These are phyloP conservation scores for Omphaloscelis lunosa DNA, from an alignment of 2,888 invertebrate species.

Conservation along the genomic window DNA sequence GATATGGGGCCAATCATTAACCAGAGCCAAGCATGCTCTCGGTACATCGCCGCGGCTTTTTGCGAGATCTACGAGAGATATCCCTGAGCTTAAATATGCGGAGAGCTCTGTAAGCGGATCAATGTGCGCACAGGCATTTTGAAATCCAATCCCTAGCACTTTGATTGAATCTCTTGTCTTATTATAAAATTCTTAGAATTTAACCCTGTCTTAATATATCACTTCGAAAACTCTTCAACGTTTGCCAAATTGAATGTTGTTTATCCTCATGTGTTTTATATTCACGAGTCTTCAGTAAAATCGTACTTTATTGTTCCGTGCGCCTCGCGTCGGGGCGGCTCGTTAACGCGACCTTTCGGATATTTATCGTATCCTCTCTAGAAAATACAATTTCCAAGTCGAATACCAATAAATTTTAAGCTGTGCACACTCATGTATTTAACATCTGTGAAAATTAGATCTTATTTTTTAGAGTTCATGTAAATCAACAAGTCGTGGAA, in stretches of 20 bases:
- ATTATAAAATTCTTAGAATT: conserved; percentile 68
- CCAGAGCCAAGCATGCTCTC: conserved; percentile 74
- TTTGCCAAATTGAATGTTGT: conserved; percentile 78
- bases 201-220: conserved; percentile 65
- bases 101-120: conserved; percentile 79
- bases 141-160: conserved; percentile 72
- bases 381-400: conserved; percentile 89
- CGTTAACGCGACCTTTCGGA: conserved; percentile 89
- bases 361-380: conserved; percentile 90
- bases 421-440: conserved; percentile 76
- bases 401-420: conserved; percentile 84
- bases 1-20: conserved; percentile 89
- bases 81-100: conserved; percentile 81
- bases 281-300: conserved; percentile 83
- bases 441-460: conserved; percentile 60
- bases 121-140: conserved; percentile 76
- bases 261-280: conserved; percentile 78
- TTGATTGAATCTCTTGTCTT: conserved; percentile 69
- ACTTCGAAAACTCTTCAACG: conserved; percentile 68
- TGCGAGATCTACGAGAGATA: conserved; percentile 85
- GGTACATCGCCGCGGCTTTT: conserved; percentile 81
- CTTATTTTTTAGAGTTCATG: conserved; percentile 31
- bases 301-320: conserved; percentile 88
- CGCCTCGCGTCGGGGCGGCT: conserved; percentile 84
- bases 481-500: conserved; percentile 15